Percentiles rank a stretch among this genome's conserved stretches.
phyloP scores from a whole-genome alignment of 2,113 vertebrate species.

The Nibea coibor region DNA sequence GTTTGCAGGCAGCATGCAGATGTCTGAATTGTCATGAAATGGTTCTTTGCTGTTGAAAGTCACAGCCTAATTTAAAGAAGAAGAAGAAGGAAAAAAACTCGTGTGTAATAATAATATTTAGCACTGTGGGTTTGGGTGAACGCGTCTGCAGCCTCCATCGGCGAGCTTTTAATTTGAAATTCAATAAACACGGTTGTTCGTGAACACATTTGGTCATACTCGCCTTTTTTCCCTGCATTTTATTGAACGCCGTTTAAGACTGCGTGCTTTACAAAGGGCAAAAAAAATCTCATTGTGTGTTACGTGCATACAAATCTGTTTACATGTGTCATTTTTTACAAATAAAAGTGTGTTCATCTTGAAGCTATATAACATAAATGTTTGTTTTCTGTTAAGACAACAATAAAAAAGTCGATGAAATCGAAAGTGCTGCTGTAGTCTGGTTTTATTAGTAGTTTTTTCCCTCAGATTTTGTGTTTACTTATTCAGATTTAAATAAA shows the following conservation, averaged over 20 bases:
- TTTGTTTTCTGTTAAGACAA: not conserved
- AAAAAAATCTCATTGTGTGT: too few species aligned
- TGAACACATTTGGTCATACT: not conserved
- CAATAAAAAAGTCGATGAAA: not conserved
- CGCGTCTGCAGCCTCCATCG: not conserved
- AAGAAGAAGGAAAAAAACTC: not conserved
- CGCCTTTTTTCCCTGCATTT: not conserved
- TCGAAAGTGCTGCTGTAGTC: not conserved
- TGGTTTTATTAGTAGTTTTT: not conserved
- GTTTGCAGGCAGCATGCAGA: not conserved
- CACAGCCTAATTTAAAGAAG: not conserved
- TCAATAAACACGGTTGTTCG: not conserved
- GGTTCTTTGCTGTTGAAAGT: not conserved
- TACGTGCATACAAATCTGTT: not conserved
- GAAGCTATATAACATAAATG: not conserved
- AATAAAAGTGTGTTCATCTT: not conserved
- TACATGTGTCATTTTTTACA: not conserved
- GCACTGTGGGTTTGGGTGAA: not conserved
- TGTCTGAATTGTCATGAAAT: not conserved
- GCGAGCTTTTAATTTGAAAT: slow-evolving; percentile 1
- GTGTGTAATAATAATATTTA: not conserved
- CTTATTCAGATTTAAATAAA: not conserved
- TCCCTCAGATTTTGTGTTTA: not conserved
- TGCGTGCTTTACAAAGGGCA: not conserved
- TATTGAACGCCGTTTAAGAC: not conserved